Base-by-base conservation (phyloP, 2,113 vertebrate species). In the Dicerorhinus sumatrensis region DNA sequence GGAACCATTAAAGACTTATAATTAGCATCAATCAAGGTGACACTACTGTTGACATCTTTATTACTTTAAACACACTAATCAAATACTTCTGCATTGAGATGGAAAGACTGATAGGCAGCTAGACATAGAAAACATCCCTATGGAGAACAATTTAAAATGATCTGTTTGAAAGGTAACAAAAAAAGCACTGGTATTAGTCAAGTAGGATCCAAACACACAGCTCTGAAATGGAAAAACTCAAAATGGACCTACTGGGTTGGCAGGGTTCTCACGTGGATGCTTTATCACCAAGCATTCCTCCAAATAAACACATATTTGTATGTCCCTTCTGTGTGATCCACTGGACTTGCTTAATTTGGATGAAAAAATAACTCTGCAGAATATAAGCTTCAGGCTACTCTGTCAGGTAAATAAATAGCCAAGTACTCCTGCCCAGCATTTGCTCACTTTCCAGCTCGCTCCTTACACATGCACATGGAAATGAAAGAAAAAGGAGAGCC, bases 11-110 rank as follows among this genome's bases (percentile, higher is more conserved):
- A 98, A 99, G 98, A 94, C 98, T 98, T 98, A 98, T 97, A 99
- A 99, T 99, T 98, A 99, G 94, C 97, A 99, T 99, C 98, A 98
- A 99, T 99, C 99, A 99, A 98, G 87, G 91, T 98, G 98, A 98
- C 98, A 98, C 97, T 95, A 75, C 94, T 98, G 98, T 97, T 98
- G 99, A 99, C 98, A 98, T 98, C 98, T 99, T 99, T 99, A 98
- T 98, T 99, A 98, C 98, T 98, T 99, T 98, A 99, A 99, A 98
- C 98, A 98, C 97, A 98, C 98, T 98, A 98, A 99, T 99, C 99
- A 98, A 98, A 99, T 98, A 98, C 97, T 98, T 98, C 97, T 98
- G 96, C 97, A 97, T 96, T 98, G 96, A 98, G 87, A 98, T 97
- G 96, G 96, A 97, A 98, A 98, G 98, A 98, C 0, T 98, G 98